A percentile compares a stretch with the other conserved stretches of the same genome.
These are phyloP conservation scores for Acromyrmex charruanus DNA, from an alignment of 1,140 invertebrate species.

Conservation along the genomic window DNA sequence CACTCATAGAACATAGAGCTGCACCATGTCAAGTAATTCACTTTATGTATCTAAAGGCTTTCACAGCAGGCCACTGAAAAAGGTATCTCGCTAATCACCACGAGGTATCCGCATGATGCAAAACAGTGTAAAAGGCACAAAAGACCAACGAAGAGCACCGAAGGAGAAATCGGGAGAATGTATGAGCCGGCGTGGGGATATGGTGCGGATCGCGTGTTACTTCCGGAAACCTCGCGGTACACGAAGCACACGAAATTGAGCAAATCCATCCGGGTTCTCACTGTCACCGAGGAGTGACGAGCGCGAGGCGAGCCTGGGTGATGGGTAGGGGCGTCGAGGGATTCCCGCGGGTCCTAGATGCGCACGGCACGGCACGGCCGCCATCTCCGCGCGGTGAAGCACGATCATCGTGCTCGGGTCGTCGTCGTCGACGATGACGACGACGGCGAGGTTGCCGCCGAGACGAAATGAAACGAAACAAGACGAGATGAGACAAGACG, in stretches of 20 bases:
- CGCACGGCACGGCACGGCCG: slow-evolving; percentile 2
- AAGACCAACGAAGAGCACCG: neutral
- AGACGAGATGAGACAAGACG: too few relatives aligned
- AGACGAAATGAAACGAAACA: neutral
- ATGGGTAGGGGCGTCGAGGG: slow-evolving; percentile 63
- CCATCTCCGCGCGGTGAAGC: neutral
- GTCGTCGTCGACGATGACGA: neutral
- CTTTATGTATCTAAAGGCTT: slow-evolving; percentile 19
- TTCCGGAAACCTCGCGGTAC: slow-evolving; percentile 82
- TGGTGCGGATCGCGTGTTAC: slow-evolving; percentile 78
- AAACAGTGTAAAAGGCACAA: slow-evolving; percentile 10
- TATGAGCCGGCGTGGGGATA: neutral
- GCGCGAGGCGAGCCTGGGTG: slow-evolving; percentile 51
- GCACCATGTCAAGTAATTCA: slow-evolving; percentile 43
- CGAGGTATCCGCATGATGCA: neutral
- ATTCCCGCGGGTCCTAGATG: neutral
- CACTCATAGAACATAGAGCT: neutral
- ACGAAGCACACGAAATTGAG: slow-evolving; percentile 48
- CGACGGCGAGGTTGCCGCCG: neutral
- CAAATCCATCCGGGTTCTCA: slow-evolving; percentile 72
- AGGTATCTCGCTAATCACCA: neutral
- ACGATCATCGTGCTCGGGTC: neutral
- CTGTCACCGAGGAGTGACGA: slow-evolving; percentile 73
- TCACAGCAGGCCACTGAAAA: neutral
- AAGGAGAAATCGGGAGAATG: slow-evolving; percentile 29